A percentile compares a stretch with the other conserved stretches of the same genome.
Conservation (phyloP, 1,140 invertebrate species). For the Penaeus japonicus region DNA sequence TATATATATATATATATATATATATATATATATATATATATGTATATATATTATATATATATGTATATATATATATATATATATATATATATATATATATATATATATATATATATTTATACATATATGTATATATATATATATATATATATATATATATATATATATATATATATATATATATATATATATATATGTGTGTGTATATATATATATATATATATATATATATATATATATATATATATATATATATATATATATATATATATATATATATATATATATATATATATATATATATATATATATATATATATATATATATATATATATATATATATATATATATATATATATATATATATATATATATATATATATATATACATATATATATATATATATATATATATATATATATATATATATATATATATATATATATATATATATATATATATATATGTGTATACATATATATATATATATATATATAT, state of each 20-base stretch:
- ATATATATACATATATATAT: not conserved
- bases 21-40: no score
- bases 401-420: not conserved
- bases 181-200: not conserved
- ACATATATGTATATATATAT: not conserved
- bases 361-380: not conserved
- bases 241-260: not conserved
- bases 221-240: not conserved
- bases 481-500: not conserved
- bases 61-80: not conserved
- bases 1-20: no score
- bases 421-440: not conserved
- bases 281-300: not conserved
- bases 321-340: not conserved
- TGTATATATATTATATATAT: not conserved
- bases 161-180: not conserved
- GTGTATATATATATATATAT: not conserved
- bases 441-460: no score
- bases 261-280: not conserved
- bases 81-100: not conserved
- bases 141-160: not conserved
- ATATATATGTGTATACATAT: not conserved
- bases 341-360: not conserved
- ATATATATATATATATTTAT: not conserved
- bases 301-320: not conserved